These are phyloP conservation scores for Phenacoccus solenopsis DNA, from an alignment of 1,140 invertebrate genomes.

Conservation along the genomic window DNA sequence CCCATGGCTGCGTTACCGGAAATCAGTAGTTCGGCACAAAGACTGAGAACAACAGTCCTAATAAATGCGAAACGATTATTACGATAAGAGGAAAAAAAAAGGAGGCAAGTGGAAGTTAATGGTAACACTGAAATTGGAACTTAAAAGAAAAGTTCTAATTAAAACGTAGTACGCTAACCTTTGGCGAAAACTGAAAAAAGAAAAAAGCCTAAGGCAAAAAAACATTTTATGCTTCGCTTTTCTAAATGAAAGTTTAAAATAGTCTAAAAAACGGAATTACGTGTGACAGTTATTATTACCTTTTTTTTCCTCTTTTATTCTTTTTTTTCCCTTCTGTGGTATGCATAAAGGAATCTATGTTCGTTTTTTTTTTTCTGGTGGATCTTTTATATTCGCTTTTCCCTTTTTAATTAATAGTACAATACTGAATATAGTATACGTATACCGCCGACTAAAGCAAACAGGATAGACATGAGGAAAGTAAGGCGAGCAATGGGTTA, in stretches of 20 bases:
- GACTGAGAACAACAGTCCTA: not conserved
- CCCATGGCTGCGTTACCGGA: no score
- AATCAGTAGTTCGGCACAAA: no score
- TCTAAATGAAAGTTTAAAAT: constrained; percentile 12
- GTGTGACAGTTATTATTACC: constrained; percentile 16
- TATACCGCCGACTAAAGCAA: no score
- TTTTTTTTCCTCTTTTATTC: constrained; percentile 14
- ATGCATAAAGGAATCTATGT: not conserved
- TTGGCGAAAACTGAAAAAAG: constrained; percentile 13
- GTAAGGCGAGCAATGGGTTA: no score
- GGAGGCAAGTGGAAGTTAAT: constrained; percentile 15
- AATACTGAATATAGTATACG: no score
- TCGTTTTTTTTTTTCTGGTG: not conserved
- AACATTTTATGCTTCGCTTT: constrained; percentile 15
- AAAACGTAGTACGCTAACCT: constrained; percentile 16
- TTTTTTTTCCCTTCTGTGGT: not conserved
- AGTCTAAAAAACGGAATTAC: constrained; percentile 16
- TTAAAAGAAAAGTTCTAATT: constrained; percentile 18
- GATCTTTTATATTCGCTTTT: no score
- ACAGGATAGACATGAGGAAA: no score
- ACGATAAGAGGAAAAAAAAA: not conserved
- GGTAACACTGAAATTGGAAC: constrained; percentile 14
- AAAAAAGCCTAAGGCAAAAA: constrained; percentile 7
- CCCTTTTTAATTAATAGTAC: no score
- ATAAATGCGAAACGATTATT: not conserved